phyloP scores from a whole-genome alignment of 2,113 vertebrate species.

The Rissa tridactyla region DNA sequence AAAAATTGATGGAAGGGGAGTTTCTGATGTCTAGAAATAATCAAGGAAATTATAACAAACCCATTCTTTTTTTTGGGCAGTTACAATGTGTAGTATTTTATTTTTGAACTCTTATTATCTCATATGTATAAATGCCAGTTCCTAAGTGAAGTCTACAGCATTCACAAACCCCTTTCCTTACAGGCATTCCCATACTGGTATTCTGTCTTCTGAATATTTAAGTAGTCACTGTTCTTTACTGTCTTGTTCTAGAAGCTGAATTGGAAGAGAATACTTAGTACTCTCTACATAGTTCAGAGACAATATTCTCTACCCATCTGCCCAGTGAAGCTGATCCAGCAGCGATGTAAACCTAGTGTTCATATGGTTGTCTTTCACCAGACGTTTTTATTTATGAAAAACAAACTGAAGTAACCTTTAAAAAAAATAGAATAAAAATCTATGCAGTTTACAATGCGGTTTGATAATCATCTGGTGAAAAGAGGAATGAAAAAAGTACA shows the following conservation, averaged over 20 bases:
- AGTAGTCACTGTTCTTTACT: background rate
- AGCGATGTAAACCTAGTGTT: background rate
- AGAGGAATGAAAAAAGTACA: background rate
- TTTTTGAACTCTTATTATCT: background rate
- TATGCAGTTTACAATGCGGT: background rate
- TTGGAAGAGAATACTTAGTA: background rate
- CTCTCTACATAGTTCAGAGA: background rate
- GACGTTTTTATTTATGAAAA: background rate
- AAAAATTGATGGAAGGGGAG: background rate
- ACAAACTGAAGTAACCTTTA: background rate
- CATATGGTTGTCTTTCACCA: background rate
- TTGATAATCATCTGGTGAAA: background rate
- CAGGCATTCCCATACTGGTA: background rate
- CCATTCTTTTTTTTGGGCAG: background rate
- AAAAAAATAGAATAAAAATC: background rate
- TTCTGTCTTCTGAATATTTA: background rate
- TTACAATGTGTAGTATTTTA: background rate
- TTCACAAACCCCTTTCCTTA: background rate
- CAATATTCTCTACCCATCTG: background rate
- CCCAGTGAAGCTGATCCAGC: background rate
- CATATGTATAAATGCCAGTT: background rate
- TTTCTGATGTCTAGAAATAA: background rate
- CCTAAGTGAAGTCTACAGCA: background rate
- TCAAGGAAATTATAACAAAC: background rate
- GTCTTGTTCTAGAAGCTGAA: background rate